Evolutionary conservation across 2,797 vertebrate species (phyloP), one percentile per base, ranked within the genome.

Genomic region (Ctenopoma multispine): DNA sequence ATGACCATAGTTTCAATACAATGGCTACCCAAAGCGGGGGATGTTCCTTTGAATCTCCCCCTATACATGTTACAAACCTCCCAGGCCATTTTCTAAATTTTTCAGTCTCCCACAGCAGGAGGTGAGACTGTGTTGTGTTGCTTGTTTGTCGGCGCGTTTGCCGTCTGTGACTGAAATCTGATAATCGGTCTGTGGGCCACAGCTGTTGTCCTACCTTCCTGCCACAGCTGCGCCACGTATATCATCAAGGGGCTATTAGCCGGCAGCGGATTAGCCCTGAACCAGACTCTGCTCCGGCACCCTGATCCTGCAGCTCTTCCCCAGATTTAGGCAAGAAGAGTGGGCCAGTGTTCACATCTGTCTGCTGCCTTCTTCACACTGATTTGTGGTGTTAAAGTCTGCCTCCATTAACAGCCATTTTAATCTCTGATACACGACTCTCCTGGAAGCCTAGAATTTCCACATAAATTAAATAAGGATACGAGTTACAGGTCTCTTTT

Each of bases 201-300:
- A 93, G 92, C 91, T 93, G 92, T 88, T 86, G 90, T 79, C 90
- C 84, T 85, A 89, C 89, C 91, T 84, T 88, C 84, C 87, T 85
- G 78, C 88, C 89, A 80, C 92, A 93, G 91, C 91, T 93, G 90
- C 87, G 86, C 90, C 21, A 79, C 84, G 80, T 90, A 92, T 87
- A 92, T 93, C 90, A 93, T 89, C 88, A 86, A 88, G 86, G 85
- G 87, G 83, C 88, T 85, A 86, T 90, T 90, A 92, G 86, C 84
- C 80, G 77, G 79, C 86, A 86, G 87, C 63, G 78, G 88, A 90
- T 93, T 90, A 91, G 87, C 88, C 75, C 70, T 56, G 14, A 75
- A 71, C 82, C 74, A 87, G 81, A 76, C 87, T 80, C 75, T 62
- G 76, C 87, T 77, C 78, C n/a, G 69, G 75, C 77, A 51, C 79